Evolutionary conservation across 2,797 vertebrate genomes (phyloP).

Genomic region (Tinamus major): DNA sequence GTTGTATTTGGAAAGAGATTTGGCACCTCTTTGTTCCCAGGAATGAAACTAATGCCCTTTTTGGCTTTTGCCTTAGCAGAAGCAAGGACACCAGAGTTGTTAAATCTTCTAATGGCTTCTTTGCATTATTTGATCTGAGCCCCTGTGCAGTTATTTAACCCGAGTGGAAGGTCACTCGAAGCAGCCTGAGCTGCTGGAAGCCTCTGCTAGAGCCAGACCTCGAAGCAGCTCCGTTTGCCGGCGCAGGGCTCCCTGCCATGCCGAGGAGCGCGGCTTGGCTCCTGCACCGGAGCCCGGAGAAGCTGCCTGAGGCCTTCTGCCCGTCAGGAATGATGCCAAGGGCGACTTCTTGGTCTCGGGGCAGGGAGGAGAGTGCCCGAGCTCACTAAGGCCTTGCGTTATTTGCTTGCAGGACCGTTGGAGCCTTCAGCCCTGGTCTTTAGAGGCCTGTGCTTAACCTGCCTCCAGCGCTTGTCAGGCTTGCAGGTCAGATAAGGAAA

Average conservation of each 20-base stretch:
- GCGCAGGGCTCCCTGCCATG: not conserved
- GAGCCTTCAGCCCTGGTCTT: not conserved
- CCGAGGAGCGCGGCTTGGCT: not conserved
- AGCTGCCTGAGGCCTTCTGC: not conserved
- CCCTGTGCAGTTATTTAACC: fast-evolving
- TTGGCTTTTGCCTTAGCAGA: not conserved
- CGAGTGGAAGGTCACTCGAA: not conserved
- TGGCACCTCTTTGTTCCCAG: not conserved
- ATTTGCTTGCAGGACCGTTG: not conserved
- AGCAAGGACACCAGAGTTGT: not conserved
- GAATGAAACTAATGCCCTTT: not conserved
- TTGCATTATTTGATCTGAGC: not conserved
- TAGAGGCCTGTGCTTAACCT: not conserved
- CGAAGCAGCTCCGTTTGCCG: not conserved
- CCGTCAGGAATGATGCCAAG: not conserved
- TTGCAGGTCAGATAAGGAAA: not conserved
- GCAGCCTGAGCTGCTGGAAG: not conserved
- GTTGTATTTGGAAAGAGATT: not conserved
- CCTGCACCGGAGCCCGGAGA: not conserved
- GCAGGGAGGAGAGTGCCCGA: not conserved
- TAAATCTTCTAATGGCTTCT: not conserved
- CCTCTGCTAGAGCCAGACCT: not conserved
- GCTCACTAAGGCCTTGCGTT: not conserved
- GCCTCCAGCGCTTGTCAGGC: not conserved
- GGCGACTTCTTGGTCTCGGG: not conserved